Conservation (phyloP, 2,113 vertebrate species). For the Podarcis raffonei region DNA sequence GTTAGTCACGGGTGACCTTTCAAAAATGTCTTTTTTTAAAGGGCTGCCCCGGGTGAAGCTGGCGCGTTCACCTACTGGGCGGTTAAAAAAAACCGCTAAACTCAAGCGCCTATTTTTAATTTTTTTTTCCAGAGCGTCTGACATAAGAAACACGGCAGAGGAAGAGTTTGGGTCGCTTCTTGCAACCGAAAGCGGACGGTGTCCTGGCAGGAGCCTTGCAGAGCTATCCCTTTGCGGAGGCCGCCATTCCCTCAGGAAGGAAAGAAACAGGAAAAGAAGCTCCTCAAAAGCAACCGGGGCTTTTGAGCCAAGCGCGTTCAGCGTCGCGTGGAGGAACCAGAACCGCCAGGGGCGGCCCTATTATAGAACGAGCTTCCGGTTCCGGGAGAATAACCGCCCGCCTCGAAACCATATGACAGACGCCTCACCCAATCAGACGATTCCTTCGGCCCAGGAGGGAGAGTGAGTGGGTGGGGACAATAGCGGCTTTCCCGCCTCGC, state of each 20-base stretch:
- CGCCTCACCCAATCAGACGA: not conserved
- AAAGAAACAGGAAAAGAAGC: not conserved
- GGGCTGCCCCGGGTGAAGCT: too few relatives aligned
- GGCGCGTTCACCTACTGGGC: not conserved
- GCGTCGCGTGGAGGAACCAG: not conserved
- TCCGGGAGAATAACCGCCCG: not conserved
- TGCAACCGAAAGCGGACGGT: not conserved
- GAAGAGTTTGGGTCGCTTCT: not conserved
- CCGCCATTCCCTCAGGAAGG: not conserved
- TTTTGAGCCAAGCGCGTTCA: too few relatives aligned
- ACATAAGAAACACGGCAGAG: too few relatives aligned
- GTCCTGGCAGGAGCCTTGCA: not conserved
- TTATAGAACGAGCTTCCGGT: not conserved
- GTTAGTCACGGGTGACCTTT: too few relatives aligned
- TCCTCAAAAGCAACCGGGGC: not conserved
- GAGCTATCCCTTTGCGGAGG: not conserved
- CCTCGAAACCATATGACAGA: not conserved
- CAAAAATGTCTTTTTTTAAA: not conserved
- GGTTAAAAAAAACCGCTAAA: not conserved
- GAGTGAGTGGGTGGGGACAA: rapidly evolving
- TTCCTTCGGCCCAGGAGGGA: not conserved
- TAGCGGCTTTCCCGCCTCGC: not conserved
- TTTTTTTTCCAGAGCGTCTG: not conserved
- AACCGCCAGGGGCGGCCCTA: too few relatives aligned
- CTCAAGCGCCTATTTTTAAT: not conserved